A percentile compares a stretch with the other conserved stretches of the same genome.
phyloP scores from a whole-genome alignment of 2,888 invertebrate species.

The Mesopsocus fuscifrons region DNA sequence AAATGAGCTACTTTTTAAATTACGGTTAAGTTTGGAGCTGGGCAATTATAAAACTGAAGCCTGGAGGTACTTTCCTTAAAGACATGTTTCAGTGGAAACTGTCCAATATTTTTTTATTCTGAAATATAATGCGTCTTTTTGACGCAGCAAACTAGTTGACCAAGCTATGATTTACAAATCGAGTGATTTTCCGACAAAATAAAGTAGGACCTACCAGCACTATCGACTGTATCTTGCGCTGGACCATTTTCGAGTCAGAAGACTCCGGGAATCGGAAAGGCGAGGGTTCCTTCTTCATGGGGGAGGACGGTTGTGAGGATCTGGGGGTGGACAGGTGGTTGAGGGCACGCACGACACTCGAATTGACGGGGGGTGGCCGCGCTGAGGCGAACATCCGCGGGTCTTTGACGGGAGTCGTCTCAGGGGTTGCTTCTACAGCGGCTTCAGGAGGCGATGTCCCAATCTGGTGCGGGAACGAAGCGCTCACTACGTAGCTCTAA shows the following conservation, averaged over 20 bases:
- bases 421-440: constrained; percentile 75
- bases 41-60: no score
- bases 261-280: constrained; percentile 28
- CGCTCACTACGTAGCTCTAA: constrained; percentile 16
- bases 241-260: not conserved
- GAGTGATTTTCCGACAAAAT: no score
- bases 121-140: no score
- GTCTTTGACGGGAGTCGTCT: constrained; percentile 67
- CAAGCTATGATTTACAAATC: no score
- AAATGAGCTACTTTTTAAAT: no score
- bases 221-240: not conserved
- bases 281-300: constrained; percentile 41
- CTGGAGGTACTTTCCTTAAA: no score
- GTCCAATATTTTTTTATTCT: no score
- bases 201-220: no score
- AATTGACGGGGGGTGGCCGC: constrained; percentile 33
- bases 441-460: constrained; percentile 66
- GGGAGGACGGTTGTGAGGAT: constrained; percentile 47
- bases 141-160: no score
- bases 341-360: constrained; percentile 46
- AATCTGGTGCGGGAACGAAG: constrained; percentile 25
- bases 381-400: constrained; percentile 13
- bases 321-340: constrained; percentile 28
- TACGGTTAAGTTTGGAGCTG: no score
- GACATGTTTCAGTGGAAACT: no score